Evolutionary conservation across 2,797 vertebrate genomes (phyloP).

Genomic region (Darevskia mixta): DNA sequence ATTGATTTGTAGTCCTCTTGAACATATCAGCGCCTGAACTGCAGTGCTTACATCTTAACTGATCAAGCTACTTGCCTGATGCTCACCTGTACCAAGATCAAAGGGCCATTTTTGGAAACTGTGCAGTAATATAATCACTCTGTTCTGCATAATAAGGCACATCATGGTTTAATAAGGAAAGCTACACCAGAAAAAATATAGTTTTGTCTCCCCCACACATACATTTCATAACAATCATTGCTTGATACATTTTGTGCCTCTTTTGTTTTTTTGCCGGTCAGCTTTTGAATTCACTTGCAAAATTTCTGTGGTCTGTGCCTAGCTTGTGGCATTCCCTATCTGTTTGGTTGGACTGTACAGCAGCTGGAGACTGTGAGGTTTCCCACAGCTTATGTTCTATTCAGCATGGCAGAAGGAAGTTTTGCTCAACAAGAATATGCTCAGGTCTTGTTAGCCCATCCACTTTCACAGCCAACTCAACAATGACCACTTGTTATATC

Average conservation of each 20-base stretch:
- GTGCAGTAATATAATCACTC: slow-evolving; percentile 5
- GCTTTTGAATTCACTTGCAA: background rate
- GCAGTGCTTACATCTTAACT: slow-evolving; percentile 30
- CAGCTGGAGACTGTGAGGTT: slow-evolving; percentile 8
- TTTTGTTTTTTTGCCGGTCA: background rate
- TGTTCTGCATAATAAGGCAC: slow-evolving; percentile 25
- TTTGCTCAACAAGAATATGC: slow-evolving; percentile 33
- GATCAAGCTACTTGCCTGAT: slow-evolving; percentile 35
- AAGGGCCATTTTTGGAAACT: background rate
- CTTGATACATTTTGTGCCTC: background rate
- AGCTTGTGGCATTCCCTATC: background rate
- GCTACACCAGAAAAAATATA: background rate
- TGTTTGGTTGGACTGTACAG: background rate
- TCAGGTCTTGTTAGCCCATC: background rate
- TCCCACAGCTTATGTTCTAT: slow-evolving; percentile 41
- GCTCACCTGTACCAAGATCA: slow-evolving; percentile 32
- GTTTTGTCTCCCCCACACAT: background rate
- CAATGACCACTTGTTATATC: slow-evolving; percentile 9
- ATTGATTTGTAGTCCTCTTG: slow-evolving; percentile 48
- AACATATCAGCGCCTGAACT: slow-evolving; percentile 14
- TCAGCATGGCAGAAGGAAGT: slow-evolving; percentile 38
- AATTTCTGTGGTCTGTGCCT: background rate
- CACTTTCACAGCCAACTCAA: slow-evolving; percentile 6
- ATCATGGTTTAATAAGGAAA: slow-evolving; percentile 28
- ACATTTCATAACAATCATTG: background rate